phyloP scores from a whole-genome alignment of 2,113 vertebrate species.

The Gambusia affinis region DNA sequence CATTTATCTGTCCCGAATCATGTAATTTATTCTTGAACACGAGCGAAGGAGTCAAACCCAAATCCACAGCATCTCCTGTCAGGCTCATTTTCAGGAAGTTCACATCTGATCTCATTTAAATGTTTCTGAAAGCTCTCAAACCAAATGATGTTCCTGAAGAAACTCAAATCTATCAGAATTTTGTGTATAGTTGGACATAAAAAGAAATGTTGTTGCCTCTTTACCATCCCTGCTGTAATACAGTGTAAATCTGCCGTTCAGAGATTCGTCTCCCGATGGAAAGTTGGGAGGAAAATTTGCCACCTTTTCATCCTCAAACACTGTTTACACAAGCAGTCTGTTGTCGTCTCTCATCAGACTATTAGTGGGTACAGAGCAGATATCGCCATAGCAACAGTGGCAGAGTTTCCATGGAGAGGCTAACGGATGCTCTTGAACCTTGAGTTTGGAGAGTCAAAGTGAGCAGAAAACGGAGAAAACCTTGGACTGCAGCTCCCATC shows the following conservation, averaged over 20 bases:
- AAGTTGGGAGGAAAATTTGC: too few species aligned
- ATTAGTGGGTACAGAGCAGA: not conserved
- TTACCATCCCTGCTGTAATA: too few species aligned
- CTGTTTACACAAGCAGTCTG: not conserved
- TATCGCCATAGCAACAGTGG: not conserved
- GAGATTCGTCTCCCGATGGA: not conserved
- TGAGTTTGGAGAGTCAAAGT: not conserved
- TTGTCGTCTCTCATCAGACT: not conserved
- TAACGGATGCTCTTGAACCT: not conserved
- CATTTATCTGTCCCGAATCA: too few species aligned
- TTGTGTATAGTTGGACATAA: too few species aligned
- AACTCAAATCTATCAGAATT: too few species aligned
- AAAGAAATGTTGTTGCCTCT: too few species aligned
- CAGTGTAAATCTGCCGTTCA: not conserved
- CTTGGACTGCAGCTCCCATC: not conserved
- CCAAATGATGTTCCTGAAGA: too few species aligned
- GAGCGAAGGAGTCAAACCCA: not conserved
- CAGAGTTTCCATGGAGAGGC: not conserved
- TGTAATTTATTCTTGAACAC: too few species aligned
- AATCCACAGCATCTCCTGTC: not conserved
- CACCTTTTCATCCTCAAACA: not conserved
- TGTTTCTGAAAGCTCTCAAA: too few species aligned
- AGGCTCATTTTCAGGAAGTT: not conserved
- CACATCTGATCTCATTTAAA: not conserved
- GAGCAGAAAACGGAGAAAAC: not conserved